Base-by-base conservation (phyloP, 2,797 vertebrate species). In the Glyptemys insculpta region DNA sequence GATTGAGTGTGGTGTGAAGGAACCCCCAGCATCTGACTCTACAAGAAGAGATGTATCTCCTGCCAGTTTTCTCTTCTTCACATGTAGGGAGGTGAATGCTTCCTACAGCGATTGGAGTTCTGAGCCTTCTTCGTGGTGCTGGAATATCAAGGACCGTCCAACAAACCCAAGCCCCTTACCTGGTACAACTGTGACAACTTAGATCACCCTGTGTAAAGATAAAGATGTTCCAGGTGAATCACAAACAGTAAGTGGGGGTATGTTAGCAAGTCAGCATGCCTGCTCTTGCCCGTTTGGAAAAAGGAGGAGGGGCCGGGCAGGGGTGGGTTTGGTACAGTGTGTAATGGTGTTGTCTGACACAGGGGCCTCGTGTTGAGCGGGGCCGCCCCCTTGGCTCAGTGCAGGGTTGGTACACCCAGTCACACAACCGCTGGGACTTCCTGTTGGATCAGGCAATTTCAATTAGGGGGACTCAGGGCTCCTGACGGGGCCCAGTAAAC, bases 201-300 rank as follows among this genome's bases (percentile, higher is more conserved):
- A 2, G 14, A 8, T 65, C 59, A 72, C 0, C 0, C 1, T 41
- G 0, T 1, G 0, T 76, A 27, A 47, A 37, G 62, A 90, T 82
- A n/a, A 47, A 87, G 53, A 31, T 10, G 50, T 18, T 37, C 11
- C 3, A 37, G 0, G 62, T 44, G 87, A 29, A 53, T 62, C 82
- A 50, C 31, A 12, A 47, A 2, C 0, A 27, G 59, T 16, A 59
- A 3, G 31, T 25, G 72, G 29, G 21, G 3, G 0, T 44, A 54
- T 59, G 29, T 6, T 0, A 0, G 52, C 59, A 85, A 25, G 49
- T 59, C 31, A 79, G 79, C 25, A 62, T 47, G 2, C 31, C n/a
- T 56, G 74, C 82, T 81, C 10, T 3, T 4, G n/a, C 6, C 79
- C 56, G 19, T 31, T 89, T 68, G 62, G 79, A 53, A 80, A 44